Conservation (phyloP, 2,797 vertebrate species). For the Urophycis tenuis region DNA sequence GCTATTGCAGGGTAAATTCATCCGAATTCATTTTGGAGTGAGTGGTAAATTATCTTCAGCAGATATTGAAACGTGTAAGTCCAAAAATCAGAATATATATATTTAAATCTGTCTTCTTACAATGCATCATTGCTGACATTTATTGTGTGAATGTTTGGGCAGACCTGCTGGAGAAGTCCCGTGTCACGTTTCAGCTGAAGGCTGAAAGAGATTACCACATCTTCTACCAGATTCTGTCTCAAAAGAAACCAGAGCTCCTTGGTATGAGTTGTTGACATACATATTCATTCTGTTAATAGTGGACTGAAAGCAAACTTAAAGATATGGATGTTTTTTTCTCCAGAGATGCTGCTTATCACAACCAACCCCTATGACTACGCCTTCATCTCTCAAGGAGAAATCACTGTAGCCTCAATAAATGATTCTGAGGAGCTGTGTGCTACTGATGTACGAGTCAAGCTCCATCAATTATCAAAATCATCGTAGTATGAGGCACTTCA, state of each 20-base stretch:
- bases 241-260: conserved; percentile 82
- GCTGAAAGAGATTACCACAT: conserved; percentile 84
- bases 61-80: conserved; percentile 82
- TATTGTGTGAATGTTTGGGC: conserved; percentile 4
- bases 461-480: background rate
- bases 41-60: conserved; percentile 79
- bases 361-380: conserved; percentile 82
- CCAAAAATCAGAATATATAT: background rate
- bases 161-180: conserved; percentile 83
- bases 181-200: conserved; percentile 79
- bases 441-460: conserved; percentile 69
- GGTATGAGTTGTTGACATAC: too few species aligned
- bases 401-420: conserved; percentile 76
- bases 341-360: conserved; percentile 81
- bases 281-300: too few species aligned
- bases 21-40: conserved; percentile 82
- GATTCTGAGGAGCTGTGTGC: conserved; percentile 78
- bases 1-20: conserved; percentile 77
- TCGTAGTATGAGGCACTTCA: background rate
- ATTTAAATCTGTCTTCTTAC: background rate
- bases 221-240: conserved; percentile 85
- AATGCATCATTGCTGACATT: background rate
- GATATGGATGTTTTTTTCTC: background rate
- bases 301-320: too few species aligned
- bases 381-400: conserved; percentile 83